Evolutionary conservation across 2,888 invertebrate species (phyloP), one percentile per base, ranked within the genome.

Genomic region (Limnephilus rhombicus): DNA sequence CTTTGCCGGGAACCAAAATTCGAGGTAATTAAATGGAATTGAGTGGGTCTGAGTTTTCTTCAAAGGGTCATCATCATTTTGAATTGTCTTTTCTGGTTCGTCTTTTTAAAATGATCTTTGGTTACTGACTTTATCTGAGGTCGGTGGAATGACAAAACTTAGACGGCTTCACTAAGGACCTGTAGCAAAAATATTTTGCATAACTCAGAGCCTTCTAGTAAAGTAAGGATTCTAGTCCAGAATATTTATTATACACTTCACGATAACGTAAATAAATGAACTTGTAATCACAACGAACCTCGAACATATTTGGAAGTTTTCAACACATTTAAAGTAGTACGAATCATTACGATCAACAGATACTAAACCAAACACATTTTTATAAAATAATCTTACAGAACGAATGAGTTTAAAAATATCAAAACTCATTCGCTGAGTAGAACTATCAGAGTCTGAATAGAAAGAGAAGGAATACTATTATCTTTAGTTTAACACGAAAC

Each of bases 1-100:
- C 90, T 34, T 53, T 15, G 29, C 13, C 11, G 83, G 83, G 37
- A 41, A 41, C 45, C 41, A 24, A 87, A 87, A 68, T 87, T 87
- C 29, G 68, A 87, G 87, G 87, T 68, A 87, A 87, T 87, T 68
- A 87, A 87, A 87, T 68, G 31, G 68, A 37, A 68, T 87, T 87
- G 87, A 68, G 87, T n/a, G 41, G 45, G 85, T 68, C 68, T n/a
- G 24, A n/a, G 24, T 68, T 68, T 24, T 68, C 1, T 68, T 68
- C n/a, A 68, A 68, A 68, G n/a, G 68, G 9, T 24, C 68, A 1
- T 68, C 0, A 7, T 68, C 2, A 9, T 68, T 68, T 68, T n/a
- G 2, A 68, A n/a, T 68, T 9, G 24, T 24, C 24, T 24, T 68
- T 68, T 68, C 9, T 18, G 68, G 24, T 68, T 68, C 24, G 24